A percentile compares a stretch with the other conserved stretches of the same genome.
Conservation (phyloP, 2,888 invertebrate species). For the Drosophila mimica region DNA sequence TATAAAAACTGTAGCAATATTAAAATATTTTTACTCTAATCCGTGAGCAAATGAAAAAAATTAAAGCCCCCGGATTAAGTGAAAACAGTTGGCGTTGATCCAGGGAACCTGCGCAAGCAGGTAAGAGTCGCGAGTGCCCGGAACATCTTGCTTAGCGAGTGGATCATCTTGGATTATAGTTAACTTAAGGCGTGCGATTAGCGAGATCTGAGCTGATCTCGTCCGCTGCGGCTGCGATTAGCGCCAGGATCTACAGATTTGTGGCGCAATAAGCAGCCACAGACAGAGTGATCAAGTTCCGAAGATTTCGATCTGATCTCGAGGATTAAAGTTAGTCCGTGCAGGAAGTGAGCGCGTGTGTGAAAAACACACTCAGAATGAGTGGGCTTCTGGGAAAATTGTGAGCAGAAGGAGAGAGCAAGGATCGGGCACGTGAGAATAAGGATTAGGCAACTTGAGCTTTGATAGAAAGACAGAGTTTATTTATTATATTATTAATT, state of each 20-base stretch:
- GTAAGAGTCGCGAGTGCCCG: conserved; percentile 31
- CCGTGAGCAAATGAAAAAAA: conserved; percentile 51
- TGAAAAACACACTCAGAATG: conserved; percentile 15
- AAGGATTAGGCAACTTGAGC: background rate
- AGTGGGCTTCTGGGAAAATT: conserved; percentile 10
- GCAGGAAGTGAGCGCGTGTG: conserved; percentile 37
- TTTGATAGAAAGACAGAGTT: background rate
- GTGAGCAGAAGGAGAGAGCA: background rate
- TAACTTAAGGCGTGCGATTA: conserved; percentile 72
- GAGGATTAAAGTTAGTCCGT: conserved; percentile 50
- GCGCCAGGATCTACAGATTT: conserved; percentile 57
- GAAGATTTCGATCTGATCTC: conserved; percentile 57
- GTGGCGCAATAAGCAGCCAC: conserved; percentile 68
- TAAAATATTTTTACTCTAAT: conserved; percentile 51
- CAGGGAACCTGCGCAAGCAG: conserved; percentile 9
- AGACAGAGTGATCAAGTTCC: conserved; percentile 46
- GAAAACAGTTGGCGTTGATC: conserved; percentile 54
- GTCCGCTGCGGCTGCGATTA: conserved; percentile 40
- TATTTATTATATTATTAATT: background rate
- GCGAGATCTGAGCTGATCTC: conserved; percentile 15
- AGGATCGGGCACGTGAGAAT: background rate
- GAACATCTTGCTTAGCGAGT: conserved; percentile 58
- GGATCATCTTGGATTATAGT: conserved; percentile 75
- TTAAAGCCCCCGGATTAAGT: conserved; percentile 68
- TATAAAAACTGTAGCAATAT: conserved; percentile 55